Percentiles rank a stretch among this genome's conserved stretches.
phyloP scores from a whole-genome alignment of 1,140 invertebrate species.

The Oryctes rhinoceros region DNA sequence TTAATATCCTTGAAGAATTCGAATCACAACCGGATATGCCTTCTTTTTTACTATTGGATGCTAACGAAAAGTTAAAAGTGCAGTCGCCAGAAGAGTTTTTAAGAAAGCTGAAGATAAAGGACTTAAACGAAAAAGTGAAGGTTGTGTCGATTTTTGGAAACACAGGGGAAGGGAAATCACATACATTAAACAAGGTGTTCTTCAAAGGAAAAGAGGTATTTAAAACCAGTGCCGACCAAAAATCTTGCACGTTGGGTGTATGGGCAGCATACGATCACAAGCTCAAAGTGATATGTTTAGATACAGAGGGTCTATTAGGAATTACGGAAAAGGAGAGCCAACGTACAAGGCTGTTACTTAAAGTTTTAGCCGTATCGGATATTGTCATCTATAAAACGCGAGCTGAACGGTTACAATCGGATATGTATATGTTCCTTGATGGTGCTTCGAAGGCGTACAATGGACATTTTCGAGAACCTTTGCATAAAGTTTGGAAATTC shows the following conservation, averaged over 20 bases:
- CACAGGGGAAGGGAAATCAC: slow-evolving; percentile 86
- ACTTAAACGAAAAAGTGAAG: slow-evolving; percentile 68
- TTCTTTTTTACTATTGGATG: slow-evolving; percentile 41
- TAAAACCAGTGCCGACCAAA: slow-evolving; percentile 75
- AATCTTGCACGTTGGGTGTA: slow-evolving; percentile 81
- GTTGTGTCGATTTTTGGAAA: slow-evolving; percentile 90
- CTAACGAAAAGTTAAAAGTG: slow-evolving; percentile 41
- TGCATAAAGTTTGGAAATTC: slow-evolving; percentile 54
- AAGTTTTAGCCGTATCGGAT: slow-evolving; percentile 83
- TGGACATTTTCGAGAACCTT: slow-evolving; percentile 74
- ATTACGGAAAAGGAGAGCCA: slow-evolving; percentile 74
- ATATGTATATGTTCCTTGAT: slow-evolving; percentile 83
- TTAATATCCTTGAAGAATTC: slow-evolving; percentile 32
- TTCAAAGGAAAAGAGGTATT: slow-evolving; percentile 81
- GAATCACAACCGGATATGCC: slow-evolving; percentile 35
- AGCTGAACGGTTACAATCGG: slow-evolving; percentile 78
- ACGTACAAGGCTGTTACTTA: slow-evolving; percentile 77
- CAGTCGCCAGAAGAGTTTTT: slow-evolving; percentile 42
- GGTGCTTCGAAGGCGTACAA: slow-evolving; percentile 80
- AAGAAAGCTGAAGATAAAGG: slow-evolving; percentile 33
- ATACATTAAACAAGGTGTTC: slow-evolving; percentile 83
- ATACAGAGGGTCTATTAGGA: slow-evolving; percentile 79
- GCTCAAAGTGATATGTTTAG: slow-evolving; percentile 77
- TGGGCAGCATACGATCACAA: slow-evolving; percentile 79
- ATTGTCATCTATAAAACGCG: slow-evolving; percentile 83